Evolutionary conservation across 2,113 vertebrate species (phyloP), one percentile per base, ranked within the genome.

Genomic region (human (Homo sapiens)): DNA sequence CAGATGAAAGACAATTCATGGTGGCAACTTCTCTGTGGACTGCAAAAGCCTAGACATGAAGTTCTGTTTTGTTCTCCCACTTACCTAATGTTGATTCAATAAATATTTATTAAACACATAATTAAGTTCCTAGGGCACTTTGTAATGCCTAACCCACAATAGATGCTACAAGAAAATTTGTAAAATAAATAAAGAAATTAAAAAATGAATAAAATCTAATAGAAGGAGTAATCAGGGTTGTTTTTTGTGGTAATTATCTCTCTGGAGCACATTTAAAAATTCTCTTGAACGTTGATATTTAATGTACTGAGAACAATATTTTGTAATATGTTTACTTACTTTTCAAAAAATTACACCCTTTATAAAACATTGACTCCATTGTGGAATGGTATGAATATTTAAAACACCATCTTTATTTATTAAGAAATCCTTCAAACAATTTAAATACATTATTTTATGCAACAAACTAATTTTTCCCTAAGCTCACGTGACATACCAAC

Each of bases 351-450:
- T 90, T 79, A 82, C 2, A 73, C 48, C 10, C 25, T 92, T 78
- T 89, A 78, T 2, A 92, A 92, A 83, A 61, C 48, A 61, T 32
- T 75, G 55, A 88, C 8, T 89, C 30, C 81, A 16, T 88, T 73
- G 59, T 23, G 52, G 48, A 23, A 38, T 94, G 66, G 61, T n/a
- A 75, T 18, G 10, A 86, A 61, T 96, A 75, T 92, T 90, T 96
- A 79, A 97, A 93, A 79, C 6, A 68, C 17, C 57, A 45, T 61
- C 25, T 64, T 96, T 78, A 84, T 73, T 92, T 79, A 68, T 59
- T 83, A 86, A 68, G 38, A 93, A 84, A 86, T 95, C n/a, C 50
- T 93, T 88, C 61, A 80, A 80, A 88, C 16, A 61, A 73, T 87
- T 83, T 90, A 94, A 96, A 73, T 59, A 25, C 35, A 64, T 75